Conservation (phyloP, 2,888 invertebrate species). For the Ferdinandea cuprea region DNA sequence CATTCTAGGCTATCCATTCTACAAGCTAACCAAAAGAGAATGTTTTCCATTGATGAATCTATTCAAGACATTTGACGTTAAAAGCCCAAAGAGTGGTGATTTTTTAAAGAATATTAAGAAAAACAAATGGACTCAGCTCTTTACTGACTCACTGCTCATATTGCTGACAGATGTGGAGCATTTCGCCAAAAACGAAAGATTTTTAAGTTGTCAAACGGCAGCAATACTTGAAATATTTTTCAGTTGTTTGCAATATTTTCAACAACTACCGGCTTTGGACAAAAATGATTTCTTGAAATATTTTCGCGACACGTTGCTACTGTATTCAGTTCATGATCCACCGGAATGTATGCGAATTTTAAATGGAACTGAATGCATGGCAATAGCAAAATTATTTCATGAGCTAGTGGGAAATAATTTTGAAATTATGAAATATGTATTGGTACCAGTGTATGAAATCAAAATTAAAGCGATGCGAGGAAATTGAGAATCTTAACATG, state of each 20-base stretch:
- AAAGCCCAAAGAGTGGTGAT: background rate
- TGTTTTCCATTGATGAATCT: constrained; percentile 39
- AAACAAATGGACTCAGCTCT: background rate
- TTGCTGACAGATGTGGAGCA: constrained; percentile 16
- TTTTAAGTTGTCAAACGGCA: constrained; percentile 32
- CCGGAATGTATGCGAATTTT: constrained; percentile 52
- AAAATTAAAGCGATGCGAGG: too few species aligned
- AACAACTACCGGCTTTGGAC: constrained; percentile 6
- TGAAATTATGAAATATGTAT: constrained; percentile 25
- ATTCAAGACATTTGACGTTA: constrained; percentile 22
- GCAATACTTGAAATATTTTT: constrained; percentile 53
- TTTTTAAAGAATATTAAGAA: background rate
- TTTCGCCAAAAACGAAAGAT: background rate
- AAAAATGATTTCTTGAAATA: constrained; percentile 16
- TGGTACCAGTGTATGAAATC: constrained; percentile 9
- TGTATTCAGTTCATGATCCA: constrained; percentile 48
- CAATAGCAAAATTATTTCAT: constrained; percentile 55
- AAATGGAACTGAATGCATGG: constrained; percentile 32
- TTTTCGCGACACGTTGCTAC: constrained; percentile 44
- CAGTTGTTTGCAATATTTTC: constrained; percentile 38
- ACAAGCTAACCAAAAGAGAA: background rate
- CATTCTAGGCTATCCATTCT: constrained; percentile 17
- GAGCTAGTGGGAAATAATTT: constrained; percentile 38
- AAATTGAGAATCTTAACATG: too few species aligned
- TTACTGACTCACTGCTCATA: background rate